Base-by-base conservation (phyloP, 1,140 invertebrate genomes). In the Drosophila ananassae region DNA sequence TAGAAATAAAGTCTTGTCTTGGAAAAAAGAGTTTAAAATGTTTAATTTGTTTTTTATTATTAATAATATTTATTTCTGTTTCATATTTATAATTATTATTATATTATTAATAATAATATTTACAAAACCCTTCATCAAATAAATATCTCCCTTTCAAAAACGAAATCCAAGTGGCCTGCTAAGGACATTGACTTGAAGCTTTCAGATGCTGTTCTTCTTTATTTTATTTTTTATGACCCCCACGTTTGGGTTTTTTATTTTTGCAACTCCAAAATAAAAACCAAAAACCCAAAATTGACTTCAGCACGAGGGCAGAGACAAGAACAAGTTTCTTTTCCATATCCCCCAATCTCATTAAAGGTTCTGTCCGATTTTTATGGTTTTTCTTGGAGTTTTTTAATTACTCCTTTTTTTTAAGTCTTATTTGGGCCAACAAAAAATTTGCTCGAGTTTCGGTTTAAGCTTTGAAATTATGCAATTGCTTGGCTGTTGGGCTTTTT, bases 161-260 rank as follows among this genome's bases (percentile, higher is more conserved):
- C 39, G n/a, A 52, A 52, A 76, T 21, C 34, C 2, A 37, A 37
- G 50, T 55, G 66, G 48, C 41, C 62, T 54, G 63, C 64, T 75
- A 83, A 85, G 82, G 82, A 85, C 82, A 82, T 82, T 85, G 82
- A 87, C 79, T 73, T 56, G 63, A 22, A 67, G 52, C 63, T 34
- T 10, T 9, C 2, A 52, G 59, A 63, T 52, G 50, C 50, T 32
- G 13, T 55, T 39, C 10, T 28, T 13, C 2, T 46, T 32, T 6
- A 28, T 62, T 67, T 17, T 17, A 17, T 17, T 17, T 17, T 69
- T 69, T 67, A 68, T 37, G 62, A 28, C 30, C 48, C 28, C 48
- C 32, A 25, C 41, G 46, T n/a, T 62, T 32, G 32, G 5, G 59
- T 28, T 17, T 63, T 46, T 67, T 52, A 63, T 63, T 79, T 75